These are phyloP conservation scores for Cataglyphis livida DNA, from an alignment of 2,888 invertebrate species.

Conservation along the genomic window DNA sequence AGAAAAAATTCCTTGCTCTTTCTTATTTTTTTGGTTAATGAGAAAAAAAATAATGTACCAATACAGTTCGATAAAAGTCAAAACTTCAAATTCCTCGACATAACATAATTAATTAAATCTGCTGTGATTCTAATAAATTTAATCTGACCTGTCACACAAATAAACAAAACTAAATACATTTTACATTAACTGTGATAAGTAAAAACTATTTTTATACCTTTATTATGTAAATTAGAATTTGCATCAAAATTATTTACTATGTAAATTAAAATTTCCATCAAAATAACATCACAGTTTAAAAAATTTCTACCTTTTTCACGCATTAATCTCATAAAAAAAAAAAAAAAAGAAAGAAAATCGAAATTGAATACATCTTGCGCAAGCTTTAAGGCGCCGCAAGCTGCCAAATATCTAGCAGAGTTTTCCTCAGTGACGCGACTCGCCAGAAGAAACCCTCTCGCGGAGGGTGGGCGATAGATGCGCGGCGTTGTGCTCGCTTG, in stretches of 20 bases:
- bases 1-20: not conserved
- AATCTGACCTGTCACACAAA: not conserved
- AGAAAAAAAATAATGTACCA: not conserved
- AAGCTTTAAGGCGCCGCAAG: constrained; percentile 44
- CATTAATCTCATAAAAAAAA: constrained; percentile 28
- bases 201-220: not conserved
- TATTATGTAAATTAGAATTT: not conserved
- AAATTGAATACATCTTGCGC: constrained; percentile 24
- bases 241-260: not conserved
- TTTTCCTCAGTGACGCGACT: constrained; percentile 67
- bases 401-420: constrained; percentile 55
- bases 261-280: not conserved
- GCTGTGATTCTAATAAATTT: not conserved
- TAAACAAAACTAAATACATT: not conserved
- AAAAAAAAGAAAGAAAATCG: not conserved
- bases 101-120: not conserved
- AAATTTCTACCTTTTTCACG: not conserved
- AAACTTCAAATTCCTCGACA: not conserved
- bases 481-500: constrained; percentile 53
- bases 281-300: not conserved
- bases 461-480: constrained; percentile 55
- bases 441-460: constrained; percentile 69
- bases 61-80: not conserved
- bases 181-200: not conserved
- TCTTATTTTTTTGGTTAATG: not conserved